These are phyloP conservation scores for Cairina moschata DNA, from an alignment of 2,113 vertebrate species.

Conservation along the genomic window DNA sequence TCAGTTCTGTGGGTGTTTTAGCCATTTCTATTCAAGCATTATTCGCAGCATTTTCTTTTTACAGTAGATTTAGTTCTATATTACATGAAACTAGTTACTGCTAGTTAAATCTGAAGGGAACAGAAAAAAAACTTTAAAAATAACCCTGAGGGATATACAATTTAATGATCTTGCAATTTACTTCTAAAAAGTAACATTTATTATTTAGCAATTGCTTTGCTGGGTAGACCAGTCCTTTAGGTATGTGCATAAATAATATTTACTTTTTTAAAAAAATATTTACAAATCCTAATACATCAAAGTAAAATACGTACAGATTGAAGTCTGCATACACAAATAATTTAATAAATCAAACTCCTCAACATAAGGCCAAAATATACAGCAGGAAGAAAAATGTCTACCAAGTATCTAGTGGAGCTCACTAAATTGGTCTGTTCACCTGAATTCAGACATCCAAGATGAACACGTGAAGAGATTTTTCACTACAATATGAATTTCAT, in stretches of 20 bases:
- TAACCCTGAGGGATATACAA: constrained; percentile 84
- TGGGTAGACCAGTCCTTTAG: constrained; percentile 77
- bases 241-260: constrained; percentile 83
- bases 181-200: constrained; percentile 78
- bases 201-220: constrained; percentile 77
- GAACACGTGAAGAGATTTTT: constrained; percentile 20
- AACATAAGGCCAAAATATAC: constrained; percentile 66
- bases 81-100: constrained; percentile 60
- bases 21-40: constrained; percentile 55
- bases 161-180: constrained; percentile 76
- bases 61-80: constrained; percentile 70
- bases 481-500: constrained; percentile 21
- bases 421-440: constrained; percentile 40
- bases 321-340: constrained; percentile 80
- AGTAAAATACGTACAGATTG: constrained; percentile 78
- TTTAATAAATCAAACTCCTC: constrained; percentile 78
- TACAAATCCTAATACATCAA: constrained; percentile 80
- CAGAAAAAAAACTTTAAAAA: constrained; percentile 53
- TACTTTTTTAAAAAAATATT: constrained; percentile 71
- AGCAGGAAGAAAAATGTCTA: constrained; percentile 51
- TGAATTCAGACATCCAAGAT: constrained; percentile 37
- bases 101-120: constrained; percentile 57
- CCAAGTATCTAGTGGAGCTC: constrained; percentile 48
- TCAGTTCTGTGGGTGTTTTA: constrained; percentile 44
- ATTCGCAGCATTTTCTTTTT: constrained; percentile 64